Conservation (phyloP, 2,888 invertebrate genomes). For the Nineta flava region DNA sequence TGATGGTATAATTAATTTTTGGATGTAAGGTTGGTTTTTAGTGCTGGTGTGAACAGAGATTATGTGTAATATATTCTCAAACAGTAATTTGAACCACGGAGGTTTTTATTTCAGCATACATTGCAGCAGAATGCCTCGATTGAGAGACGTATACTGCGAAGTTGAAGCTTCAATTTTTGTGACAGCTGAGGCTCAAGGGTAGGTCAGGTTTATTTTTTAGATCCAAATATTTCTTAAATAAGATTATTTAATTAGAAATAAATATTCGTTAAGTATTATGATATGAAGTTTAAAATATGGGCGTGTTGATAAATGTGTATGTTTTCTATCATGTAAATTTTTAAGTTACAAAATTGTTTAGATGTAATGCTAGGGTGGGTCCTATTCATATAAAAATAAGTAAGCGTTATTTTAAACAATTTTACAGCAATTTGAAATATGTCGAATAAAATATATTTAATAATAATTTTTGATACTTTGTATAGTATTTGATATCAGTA, state of each 20-base stretch:
- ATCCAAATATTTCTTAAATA: no score
- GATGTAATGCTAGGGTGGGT: no score
- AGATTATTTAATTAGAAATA: no score
- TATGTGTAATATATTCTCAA: background rate
- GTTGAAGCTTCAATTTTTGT: background rate
- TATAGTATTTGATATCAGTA: no score
- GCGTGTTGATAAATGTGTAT: no score
- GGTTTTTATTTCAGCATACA: background rate
- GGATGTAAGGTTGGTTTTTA: background rate
- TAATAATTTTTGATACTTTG: no score
- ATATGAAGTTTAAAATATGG: no score
- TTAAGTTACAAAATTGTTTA: background rate
- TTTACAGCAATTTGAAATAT: no score
- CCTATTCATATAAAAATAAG: no score
- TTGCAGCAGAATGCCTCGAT: background rate
- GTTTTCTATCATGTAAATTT: background rate
- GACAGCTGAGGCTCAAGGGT: conserved; percentile 4
- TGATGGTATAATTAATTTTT: background rate
- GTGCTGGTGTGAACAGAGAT: background rate
- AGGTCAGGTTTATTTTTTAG: background rate
- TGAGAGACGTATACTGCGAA: background rate
- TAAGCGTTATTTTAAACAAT: no score
- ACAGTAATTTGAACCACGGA: background rate
- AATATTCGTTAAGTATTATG: no score
- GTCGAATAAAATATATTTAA: no score